Base-by-base conservation (phyloP, 2,888 invertebrate genomes). In the Vandiemenella viatica region DNA sequence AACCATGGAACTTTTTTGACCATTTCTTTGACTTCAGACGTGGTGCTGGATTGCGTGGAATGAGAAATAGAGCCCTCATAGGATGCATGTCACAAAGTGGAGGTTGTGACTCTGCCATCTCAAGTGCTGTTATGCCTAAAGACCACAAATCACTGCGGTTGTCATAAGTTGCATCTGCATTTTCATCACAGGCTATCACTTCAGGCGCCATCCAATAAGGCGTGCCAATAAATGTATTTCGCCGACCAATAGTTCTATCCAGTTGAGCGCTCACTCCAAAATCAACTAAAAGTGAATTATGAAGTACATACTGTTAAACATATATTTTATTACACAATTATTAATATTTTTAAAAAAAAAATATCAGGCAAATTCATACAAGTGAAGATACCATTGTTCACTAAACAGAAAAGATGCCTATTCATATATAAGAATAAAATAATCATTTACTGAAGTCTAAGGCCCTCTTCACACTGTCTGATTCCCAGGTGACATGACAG, bases 91-190 rank as follows among this genome's bases (percentile, higher is more conserved):
- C 97, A 74, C 97, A 99, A 51, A 99, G 77, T 37, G 98, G 96
- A 55, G 97, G 97, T 70, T 96, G 95, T 61, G 93, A 93, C 73
- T 99, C 98, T 50, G 98, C 97, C 98, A 99, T 99, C 76, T 99
- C 98, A 55, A 99, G 76, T 46, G 97, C 93, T 50, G 97, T 98
- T 63, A 99, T 99, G 62, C 97, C 90, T 57, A 88, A 73, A 43
- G 87, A 88, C 88, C 88, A 89, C 53, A 90, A 74, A 69, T 90
- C 90, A 60, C 87, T 88, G 61, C 90, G 82, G 73, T 96, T 96
- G 71, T 99, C 98, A 65, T 99, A 99, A 17, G 98, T 99, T 51
- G 98, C 97, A 66, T 98, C 97, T 43, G 96, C 93, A 71, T 98
- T 98, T 70, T 98, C 97, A 71, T 99, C 98, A 70, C 98, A 99